Conservation (phyloP, 2,888 invertebrate genomes). For the Nomada ruficornis region DNA sequence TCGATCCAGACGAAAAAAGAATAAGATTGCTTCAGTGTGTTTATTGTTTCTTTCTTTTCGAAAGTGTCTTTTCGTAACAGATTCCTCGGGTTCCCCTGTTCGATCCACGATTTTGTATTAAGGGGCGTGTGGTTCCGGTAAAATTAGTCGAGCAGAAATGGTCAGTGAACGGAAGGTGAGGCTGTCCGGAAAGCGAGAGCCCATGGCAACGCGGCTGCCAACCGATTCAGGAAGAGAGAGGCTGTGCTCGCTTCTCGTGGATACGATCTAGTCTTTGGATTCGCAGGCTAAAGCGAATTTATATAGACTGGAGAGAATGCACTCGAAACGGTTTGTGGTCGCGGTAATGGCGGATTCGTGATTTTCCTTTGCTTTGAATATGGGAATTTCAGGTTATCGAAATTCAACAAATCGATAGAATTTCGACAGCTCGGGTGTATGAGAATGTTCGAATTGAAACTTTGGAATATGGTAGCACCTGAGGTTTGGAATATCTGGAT, state of each 20-base stretch:
- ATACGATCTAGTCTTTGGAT: constrained; percentile 34
- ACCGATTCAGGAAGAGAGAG: constrained; percentile 76
- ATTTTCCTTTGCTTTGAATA: neutral
- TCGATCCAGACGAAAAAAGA: too few species aligned
- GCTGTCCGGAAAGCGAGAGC: constrained; percentile 67
- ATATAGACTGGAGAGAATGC: neutral
- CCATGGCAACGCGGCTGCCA: constrained; percentile 62
- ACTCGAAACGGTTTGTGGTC: neutral
- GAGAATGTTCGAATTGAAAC: too few species aligned
- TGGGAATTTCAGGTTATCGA: neutral
- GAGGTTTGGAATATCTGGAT: neutral
- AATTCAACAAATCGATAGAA: neutral
- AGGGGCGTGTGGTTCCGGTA: constrained; percentile 23
- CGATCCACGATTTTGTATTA: constrained; percentile 17
- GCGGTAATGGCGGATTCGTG: neutral
- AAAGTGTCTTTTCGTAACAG: constrained; percentile 39
- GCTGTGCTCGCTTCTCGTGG: constrained; percentile 56
- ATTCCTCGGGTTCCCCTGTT: neutral
- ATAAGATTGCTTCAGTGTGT: neutral
- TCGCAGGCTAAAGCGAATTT: neutral
- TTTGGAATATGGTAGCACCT: neutral
- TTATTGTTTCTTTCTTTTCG: constrained; percentile 10
- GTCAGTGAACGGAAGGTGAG: constrained; percentile 71
- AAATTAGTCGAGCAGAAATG: constrained; percentile 71
- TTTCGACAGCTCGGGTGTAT: too few species aligned